Evolutionary conservation across 2,888 invertebrate genomes (phyloP), one percentile per base, ranked within the genome.

Genomic region (Homarus gammarus): DNA sequence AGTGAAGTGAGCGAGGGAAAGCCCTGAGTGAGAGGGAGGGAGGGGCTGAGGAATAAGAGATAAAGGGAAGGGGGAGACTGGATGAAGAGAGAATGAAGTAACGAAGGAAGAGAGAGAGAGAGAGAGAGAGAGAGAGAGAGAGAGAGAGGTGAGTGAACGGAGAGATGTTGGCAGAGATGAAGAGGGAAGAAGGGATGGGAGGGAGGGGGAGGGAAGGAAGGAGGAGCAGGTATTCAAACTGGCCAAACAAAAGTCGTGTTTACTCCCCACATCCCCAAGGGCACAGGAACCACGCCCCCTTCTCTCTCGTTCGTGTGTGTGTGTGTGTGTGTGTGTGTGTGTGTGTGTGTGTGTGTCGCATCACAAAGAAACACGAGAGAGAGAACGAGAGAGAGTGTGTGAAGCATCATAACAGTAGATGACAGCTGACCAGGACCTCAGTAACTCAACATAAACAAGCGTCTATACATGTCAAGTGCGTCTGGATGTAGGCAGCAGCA

Each of bases 311-410:
- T 38, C 38, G 73, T 73, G 73, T 73, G 73, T 73, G 73, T 56
- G 73, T 73, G 73, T 73, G 73, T 73, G 73, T 73, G 72, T 72
- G 72, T 72, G 72, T 72, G 72, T 72, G 72, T 72, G 72, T 44
- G 72, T 72, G 72, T 72, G 72, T 31, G 72, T 31, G 27, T 31
- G 72, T 31, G 72, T 31, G 72, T 18, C n/a, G n/a, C n/a, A n/a
- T n/a, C n/a, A n/a, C n/a, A n/a, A n/a, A n/a, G n/a, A n/a, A n/a
- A n/a, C n/a, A n/a, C 64, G 70, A 27, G 70, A 27, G 44, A 8
- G 44, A 36, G 36, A 36, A 72, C 72, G 72, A 36, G 72, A 75
- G 75, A 75, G 40, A 40, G 75, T 22, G 75, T 38, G 40, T 27
- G 75, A 75, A n/a, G n/a, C n/a, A n/a, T n/a, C n/a, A n/a, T n/a